Evolutionary conservation across 2,113 vertebrate species (phyloP).

Genomic region (Etheostoma spectabile): DNA sequence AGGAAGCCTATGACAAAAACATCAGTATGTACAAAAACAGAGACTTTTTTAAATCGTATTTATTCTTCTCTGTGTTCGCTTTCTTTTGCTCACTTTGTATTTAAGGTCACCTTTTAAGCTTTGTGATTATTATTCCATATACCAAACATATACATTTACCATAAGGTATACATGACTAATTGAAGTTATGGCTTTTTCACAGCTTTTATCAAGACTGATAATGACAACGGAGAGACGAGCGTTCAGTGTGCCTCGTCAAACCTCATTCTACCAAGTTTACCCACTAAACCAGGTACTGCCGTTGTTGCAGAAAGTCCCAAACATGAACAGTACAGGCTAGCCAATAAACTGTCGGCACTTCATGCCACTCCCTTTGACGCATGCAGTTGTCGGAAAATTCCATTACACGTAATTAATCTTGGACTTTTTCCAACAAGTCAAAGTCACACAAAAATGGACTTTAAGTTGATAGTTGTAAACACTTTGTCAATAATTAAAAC

Average conservation of each 20-base stretch:
- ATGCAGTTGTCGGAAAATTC: not conserved
- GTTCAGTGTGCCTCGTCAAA: slow-evolving; percentile 21
- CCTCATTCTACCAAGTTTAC: not conserved
- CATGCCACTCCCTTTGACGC: not conserved
- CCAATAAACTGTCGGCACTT: not conserved
- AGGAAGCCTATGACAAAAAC: slow-evolving; percentile 83
- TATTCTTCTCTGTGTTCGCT: not conserved
- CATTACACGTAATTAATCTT: accelerated
- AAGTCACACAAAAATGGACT: not conserved
- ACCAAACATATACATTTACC: not conserved
- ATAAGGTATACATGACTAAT: not conserved
- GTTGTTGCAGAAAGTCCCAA: not conserved
- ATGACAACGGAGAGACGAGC: slow-evolving; percentile 84
- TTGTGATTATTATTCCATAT: not conserved
- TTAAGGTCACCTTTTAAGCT: not conserved
- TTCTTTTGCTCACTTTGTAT: not conserved
- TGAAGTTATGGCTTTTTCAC: not conserved
- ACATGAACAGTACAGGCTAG: not conserved
- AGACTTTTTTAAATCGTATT: not conserved
- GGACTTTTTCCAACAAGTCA: not conserved
- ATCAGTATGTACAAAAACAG: slow-evolving; percentile 79
- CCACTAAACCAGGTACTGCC: slow-evolving; percentile 73
- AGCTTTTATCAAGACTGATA: slow-evolving; percentile 80
- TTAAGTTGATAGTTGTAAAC: not conserved
- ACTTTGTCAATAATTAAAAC: not conserved